Base-by-base conservation (phyloP, 2,113 vertebrate genomes). In the Mola mola region DNA sequence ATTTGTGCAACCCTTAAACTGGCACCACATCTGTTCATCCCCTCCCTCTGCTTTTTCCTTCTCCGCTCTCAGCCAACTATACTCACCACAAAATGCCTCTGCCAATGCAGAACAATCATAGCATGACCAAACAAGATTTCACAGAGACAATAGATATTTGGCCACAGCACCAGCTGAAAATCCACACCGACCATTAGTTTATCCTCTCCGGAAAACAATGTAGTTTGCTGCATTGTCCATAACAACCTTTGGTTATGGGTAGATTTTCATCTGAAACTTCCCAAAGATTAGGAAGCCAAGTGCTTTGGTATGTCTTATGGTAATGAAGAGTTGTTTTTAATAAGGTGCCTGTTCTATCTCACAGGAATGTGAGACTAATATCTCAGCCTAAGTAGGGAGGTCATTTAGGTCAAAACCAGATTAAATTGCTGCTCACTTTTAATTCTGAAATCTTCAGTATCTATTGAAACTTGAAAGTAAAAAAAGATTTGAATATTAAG, bases 241-340 rank as follows among this genome's bases (percentile, higher is more conserved):
- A 58, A 46, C 59, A 72, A 36, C 51, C 66, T 52, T 51, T 61
- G 60, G 69, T 81, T 49, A 21, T 42, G 24, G 36, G 51, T 50
- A 82, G 87, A 87, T 91, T 79, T 83, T 76, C 61, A 88, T 87
- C 73, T 52, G 68, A 38, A 72, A 69, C 72, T 79, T 83, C 59
- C 59, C 21, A 62, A 71, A 87, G 83, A 90, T 91, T 89, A 90
- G 78, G 75, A 81, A 83, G 84, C 72, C 81, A 88, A 87, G 76
- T 88, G 76, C 75, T 71, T 65, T 69, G 48, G 75, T 86, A 72
- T 84, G 75, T 90, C 75, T 89, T 87, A 86, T 81, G 85, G 40
- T 83, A 91, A 91, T 92, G 82, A 90, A 78, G 59, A 72, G 74
- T 83, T 77, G 82, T 87, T 89, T 90, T 85, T 88, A 89, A 89